phyloP scores from a whole-genome alignment of 2,797 vertebrate species.

The Brachyrhaphis roseni region DNA sequence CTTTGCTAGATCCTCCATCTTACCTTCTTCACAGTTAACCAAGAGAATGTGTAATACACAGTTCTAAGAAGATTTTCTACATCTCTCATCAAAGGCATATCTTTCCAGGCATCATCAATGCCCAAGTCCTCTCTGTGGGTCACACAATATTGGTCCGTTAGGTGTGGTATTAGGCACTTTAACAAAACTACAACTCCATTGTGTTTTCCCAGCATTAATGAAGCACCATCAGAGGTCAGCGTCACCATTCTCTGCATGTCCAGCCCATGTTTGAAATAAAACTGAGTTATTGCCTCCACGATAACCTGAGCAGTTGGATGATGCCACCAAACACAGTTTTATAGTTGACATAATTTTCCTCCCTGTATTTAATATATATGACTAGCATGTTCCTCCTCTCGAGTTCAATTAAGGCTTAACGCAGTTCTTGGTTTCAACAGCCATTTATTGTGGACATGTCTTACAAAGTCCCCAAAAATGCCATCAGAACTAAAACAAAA shows the following conservation, averaged over 20 bases:
- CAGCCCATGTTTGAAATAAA: background rate
- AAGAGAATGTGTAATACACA: slow-evolving; percentile 51
- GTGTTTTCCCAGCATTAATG: background rate
- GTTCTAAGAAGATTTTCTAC: slow-evolving; percentile 36
- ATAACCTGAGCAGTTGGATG: background rate
- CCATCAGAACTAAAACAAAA: too few relatives aligned
- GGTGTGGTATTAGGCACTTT: background rate
- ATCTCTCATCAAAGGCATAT: slow-evolving; percentile 33
- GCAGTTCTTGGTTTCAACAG: too few relatives aligned
- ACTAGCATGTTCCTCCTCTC: too few relatives aligned
- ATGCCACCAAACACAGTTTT: background rate
- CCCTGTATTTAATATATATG: slow-evolving; percentile 20
- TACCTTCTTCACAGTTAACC: slow-evolving; percentile 45
- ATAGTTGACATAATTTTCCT: background rate
- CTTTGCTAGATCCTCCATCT: slow-evolving; percentile 49
- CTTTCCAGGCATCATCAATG: slow-evolving; percentile 45
- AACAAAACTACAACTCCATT: background rate
- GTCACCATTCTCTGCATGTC: background rate
- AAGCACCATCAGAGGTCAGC: background rate
- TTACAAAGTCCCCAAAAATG: too few relatives aligned
- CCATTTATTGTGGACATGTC: too few relatives aligned
- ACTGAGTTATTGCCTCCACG: background rate
- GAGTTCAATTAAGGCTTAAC: too few relatives aligned
- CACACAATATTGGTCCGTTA: slow-evolving; percentile 47
- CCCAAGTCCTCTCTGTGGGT: slow-evolving; percentile 18